Evolutionary conservation across 1,140 invertebrate genomes (phyloP).

Genomic region (Ylistrum balloti): DNA sequence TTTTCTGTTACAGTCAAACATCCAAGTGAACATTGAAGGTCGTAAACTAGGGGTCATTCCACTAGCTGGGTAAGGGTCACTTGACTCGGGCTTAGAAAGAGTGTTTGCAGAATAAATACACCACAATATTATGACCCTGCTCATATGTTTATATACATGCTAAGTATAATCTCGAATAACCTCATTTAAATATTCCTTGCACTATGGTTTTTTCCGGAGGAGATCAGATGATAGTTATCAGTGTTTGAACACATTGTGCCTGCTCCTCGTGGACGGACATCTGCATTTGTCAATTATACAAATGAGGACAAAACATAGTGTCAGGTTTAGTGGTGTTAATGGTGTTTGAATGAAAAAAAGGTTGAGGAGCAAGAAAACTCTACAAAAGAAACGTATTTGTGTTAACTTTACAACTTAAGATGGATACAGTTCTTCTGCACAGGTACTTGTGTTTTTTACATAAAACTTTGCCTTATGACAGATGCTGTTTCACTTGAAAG

Average conservation of each 20-base stretch:
- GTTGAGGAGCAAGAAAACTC: neutral
- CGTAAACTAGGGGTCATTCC: slow-evolving; percentile 4
- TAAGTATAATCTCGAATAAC: neutral
- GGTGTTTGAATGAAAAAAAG: neutral
- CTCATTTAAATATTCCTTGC: slow-evolving; percentile 17
- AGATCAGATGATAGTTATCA: neutral
- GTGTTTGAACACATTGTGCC: neutral
- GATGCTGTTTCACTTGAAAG: no score
- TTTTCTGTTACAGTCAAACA: neutral
- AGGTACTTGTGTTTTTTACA: no score
- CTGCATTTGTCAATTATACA: neutral
- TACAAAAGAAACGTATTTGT: no score
- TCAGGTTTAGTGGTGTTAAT: neutral
- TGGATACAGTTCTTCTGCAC: no score
- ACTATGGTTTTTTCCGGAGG: neutral
- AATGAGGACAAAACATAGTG: neutral
- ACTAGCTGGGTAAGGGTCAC: neutral
- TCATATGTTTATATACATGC: neutral
- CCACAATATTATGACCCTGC: neutral
- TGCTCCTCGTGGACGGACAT: neutral
- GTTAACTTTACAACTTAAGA: no score
- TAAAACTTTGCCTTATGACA: no score
- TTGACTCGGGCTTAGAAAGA: neutral
- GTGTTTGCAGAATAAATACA: neutral
- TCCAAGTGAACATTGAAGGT: neutral